phyloP scores from a whole-genome alignment of 2,888 invertebrate species.

The Drosophila limbata region DNA sequence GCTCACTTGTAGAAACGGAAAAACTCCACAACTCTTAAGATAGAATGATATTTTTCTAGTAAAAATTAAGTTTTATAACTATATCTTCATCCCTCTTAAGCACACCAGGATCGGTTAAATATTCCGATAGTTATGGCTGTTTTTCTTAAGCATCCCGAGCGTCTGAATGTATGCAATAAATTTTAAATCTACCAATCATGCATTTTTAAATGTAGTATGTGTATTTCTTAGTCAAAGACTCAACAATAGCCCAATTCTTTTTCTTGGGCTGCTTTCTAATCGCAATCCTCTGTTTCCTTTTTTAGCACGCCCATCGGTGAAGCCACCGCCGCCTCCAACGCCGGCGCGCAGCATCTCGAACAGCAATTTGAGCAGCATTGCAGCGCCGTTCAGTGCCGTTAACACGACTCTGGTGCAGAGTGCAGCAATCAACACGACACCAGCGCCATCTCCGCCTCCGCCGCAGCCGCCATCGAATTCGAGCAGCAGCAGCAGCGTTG shows the following conservation, averaged over 20 bases:
- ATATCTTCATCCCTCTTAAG: too few species aligned
- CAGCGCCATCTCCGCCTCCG: slow-evolving; percentile 66
- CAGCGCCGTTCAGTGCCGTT: slow-evolving; percentile 74
- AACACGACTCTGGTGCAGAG: slow-evolving; percentile 77
- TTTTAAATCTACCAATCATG: neutral
- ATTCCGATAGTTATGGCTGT: too few species aligned
- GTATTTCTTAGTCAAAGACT: neutral
- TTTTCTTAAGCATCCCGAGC: too few species aligned
- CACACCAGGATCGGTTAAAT: too few species aligned
- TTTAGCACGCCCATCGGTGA: slow-evolving; percentile 84
- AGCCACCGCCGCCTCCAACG: slow-evolving; percentile 85
- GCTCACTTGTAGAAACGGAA: too few species aligned
- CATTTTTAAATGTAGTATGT: neutral
- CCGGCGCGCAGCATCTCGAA: slow-evolving; percentile 85
- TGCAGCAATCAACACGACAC: slow-evolving; percentile 48
- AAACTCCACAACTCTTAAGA: too few species aligned
- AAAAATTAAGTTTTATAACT: too few species aligned
- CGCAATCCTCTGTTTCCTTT: neutral
- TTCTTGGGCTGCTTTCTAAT: neutral
- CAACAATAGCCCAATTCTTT: neutral
- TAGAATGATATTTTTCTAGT: too few species aligned
- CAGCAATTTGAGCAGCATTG: slow-evolving; percentile 82
- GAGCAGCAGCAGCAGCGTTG: slow-evolving; percentile 81
- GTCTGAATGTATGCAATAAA: neutral
- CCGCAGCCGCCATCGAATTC: slow-evolving; percentile 77